These are phyloP conservation scores for Tapirus indicus DNA, from an alignment of 2,797 vertebrate genomes.

Conservation along the genomic window DNA sequence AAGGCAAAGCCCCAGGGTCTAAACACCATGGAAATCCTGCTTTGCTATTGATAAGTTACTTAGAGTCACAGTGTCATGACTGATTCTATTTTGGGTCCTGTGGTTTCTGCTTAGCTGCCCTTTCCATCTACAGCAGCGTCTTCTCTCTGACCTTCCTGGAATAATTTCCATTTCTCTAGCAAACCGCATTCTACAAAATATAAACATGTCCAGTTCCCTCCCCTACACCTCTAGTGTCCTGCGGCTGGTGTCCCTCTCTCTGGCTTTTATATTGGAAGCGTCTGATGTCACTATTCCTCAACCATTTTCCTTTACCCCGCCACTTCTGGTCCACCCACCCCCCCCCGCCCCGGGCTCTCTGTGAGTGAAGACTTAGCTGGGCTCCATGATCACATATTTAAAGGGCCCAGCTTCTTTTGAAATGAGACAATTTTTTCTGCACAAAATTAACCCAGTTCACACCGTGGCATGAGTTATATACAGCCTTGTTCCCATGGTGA, in stretches of 20 bases:
- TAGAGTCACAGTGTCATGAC: not conserved
- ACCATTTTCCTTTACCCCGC: constrained; percentile 50
- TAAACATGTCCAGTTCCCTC: not conserved
- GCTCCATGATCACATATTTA: constrained; percentile 59
- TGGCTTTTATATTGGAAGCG: not conserved
- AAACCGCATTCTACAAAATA: constrained; percentile 16
- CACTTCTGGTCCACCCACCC: not conserved
- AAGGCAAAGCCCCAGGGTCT: not conserved
- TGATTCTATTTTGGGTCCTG: not conserved
- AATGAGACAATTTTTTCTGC: constrained; percentile 19
- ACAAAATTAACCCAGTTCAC: constrained; percentile 17
- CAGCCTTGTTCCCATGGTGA: not conserved
- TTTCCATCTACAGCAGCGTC: not conserved
- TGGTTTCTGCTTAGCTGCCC: not conserved
- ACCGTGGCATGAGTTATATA: not conserved
- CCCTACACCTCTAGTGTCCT: not conserved
- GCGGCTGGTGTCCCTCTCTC: not conserved
- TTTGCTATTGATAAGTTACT: not conserved
- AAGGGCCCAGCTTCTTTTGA: constrained; percentile 56
- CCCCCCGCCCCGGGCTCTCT: constrained; percentile 15
- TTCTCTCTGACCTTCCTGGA: constrained; percentile 22
- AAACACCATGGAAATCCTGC: not conserved
- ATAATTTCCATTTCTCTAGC: constrained; percentile 33
- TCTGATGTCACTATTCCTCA: constrained; percentile 11
- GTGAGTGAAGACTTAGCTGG: constrained; percentile 56